Percentiles rank a stretch among this genome's conserved stretches.
phyloP scores from a whole-genome alignment of 2,888 invertebrate species.

The Strigamia maritima region DNA sequence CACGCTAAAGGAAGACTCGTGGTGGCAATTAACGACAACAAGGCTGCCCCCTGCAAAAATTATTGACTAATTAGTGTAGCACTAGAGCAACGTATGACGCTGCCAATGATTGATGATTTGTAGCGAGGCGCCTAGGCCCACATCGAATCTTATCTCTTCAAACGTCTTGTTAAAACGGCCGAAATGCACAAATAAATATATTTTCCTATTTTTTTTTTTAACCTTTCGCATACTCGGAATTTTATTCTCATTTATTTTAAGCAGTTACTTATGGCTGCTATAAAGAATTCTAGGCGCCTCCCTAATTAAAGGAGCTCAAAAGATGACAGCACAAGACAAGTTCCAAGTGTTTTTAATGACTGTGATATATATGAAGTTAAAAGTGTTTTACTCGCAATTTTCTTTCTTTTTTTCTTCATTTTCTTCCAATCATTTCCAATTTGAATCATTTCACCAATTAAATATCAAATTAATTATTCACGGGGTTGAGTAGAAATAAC shows the following conservation, averaged over 20 bases:
- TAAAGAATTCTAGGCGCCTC: slow-evolving; percentile 27
- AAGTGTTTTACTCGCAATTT: neutral
- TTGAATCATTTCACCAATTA: slow-evolving; percentile 15
- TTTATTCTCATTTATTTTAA: slow-evolving; percentile 7
- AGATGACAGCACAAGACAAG: neutral
- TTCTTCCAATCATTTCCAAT: no score
- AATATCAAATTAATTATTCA: slow-evolving; percentile 22
- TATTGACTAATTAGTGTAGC: slow-evolving; percentile 36
- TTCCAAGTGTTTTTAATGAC: slow-evolving; percentile 15
- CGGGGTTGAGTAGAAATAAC: neutral
- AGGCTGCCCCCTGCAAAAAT: slow-evolving; percentile 19
- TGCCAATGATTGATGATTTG: slow-evolving; percentile 31
- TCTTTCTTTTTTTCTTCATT: neutral
- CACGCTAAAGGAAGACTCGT: slow-evolving; percentile 12
- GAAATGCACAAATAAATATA: neutral
- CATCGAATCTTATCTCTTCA: neutral
- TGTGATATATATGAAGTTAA: slow-evolving; percentile 16
- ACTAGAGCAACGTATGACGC: slow-evolving; percentile 8
- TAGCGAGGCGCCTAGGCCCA: neutral
- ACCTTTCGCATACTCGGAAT: neutral
- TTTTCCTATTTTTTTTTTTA: neutral
- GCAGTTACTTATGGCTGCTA: slow-evolving; percentile 12
- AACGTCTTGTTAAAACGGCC: neutral
- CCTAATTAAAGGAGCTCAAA: slow-evolving; percentile 29
- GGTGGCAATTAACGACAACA: slow-evolving; percentile 36